These are phyloP conservation scores for Parelbella ahira DNA, from an alignment of 2,888 invertebrate species.

Conservation along the genomic window DNA sequence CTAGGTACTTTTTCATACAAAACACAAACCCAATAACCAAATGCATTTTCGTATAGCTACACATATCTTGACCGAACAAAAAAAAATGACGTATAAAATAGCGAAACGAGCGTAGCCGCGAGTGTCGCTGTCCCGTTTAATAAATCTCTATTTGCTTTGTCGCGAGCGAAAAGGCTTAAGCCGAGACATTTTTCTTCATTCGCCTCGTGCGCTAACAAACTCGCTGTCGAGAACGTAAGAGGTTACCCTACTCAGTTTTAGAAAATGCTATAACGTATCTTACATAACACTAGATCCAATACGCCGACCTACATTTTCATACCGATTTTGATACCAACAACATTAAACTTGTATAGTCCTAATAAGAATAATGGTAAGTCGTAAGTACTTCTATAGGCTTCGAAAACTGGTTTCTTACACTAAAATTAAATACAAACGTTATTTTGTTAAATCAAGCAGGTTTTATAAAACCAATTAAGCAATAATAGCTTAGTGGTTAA, in stretches of 20 bases:
- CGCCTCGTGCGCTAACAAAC: conserved; percentile 70
- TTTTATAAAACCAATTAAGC: too few species aligned
- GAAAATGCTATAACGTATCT: conserved; percentile 4
- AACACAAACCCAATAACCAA: too few species aligned
- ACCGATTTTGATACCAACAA: too few species aligned
- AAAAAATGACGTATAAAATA: conserved; percentile 9
- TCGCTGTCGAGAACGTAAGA: conserved; percentile 43
- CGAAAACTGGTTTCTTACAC: too few species aligned
- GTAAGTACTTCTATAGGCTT: too few species aligned
- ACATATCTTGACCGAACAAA: conserved; percentile 6
- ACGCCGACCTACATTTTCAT: too few species aligned
- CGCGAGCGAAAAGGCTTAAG: conserved; percentile 73
- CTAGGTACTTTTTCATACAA: too few species aligned
- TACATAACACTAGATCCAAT: not conserved
- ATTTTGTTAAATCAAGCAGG: too few species aligned
- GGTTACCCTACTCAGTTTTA: conserved; percentile 29
- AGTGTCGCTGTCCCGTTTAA: conserved; percentile 69
- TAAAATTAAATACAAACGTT: too few species aligned
- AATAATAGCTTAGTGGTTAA: too few species aligned
- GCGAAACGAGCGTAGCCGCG: conserved; percentile 51
- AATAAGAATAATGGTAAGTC: too few species aligned
- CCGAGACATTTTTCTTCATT: conserved; percentile 79
- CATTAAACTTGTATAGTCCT: too few species aligned
- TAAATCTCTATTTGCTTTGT: conserved; percentile 78
- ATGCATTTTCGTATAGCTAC: conserved; percentile 1